Evolutionary conservation across 2,888 invertebrate species (phyloP), one percentile per base, ranked within the genome.

Genomic region (Germaria angustata): DNA sequence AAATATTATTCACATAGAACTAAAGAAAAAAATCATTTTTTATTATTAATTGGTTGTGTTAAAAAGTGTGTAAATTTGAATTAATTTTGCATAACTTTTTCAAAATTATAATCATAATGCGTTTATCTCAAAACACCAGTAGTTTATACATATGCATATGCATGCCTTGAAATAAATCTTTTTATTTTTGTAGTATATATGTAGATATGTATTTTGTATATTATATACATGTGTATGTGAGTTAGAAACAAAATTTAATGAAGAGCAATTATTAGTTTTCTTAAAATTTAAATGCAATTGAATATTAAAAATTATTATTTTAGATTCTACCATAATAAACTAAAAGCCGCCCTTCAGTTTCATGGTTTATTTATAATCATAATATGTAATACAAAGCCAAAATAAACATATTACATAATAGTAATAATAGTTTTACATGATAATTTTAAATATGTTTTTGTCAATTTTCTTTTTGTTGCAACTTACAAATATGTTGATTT

Each of bases 141-240:
- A 81, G 69, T 77, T 51, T 75, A 73, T 28, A 61, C 51, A 61
- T 34, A 71, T 51, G 17, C 76, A 69, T 73, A 3, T 68, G 28
- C 69, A 65, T 79, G 81, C 81, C 81, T 82, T 82, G 78, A 71
- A 65, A 63, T 65, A 66, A 66, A 51, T 68, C 6, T 46, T 68
- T 61, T 46, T 6, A 57, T 68, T 49, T 39, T 65, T 65, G 7
- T 63, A 61, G 34, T 53, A 32, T 51, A 34, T 44, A 17, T 5
- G 59, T 13, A 22, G 28, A 24, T 41, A 53, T 57, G n/a, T 76
- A 71, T 75, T 41, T 34, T 68, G 61, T 81, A 53, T 66, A 81
- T 77, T 46, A 53, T 65, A 34, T 65, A 53, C n/a, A n/a, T n/a
- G n/a, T 57, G 24, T 75, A 57, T 65, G 59, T 72, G 34, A 65